These are phyloP conservation scores for Onychomys torridus DNA, from an alignment of 2,797 vertebrate species.

Conservation along the genomic window DNA sequence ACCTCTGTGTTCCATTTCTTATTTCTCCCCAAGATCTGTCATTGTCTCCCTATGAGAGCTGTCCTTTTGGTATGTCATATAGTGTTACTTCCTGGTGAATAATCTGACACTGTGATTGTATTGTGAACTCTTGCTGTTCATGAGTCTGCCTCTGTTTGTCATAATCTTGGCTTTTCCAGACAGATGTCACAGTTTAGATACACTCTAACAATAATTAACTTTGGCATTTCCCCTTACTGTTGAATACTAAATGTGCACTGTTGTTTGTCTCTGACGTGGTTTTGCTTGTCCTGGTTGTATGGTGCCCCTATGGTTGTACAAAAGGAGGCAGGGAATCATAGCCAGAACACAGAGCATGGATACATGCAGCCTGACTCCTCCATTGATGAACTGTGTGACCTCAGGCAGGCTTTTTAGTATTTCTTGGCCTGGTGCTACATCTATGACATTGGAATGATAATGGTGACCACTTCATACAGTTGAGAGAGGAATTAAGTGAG, in stretches of 20 bases:
- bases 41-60: background rate
- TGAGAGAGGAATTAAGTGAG: background rate
- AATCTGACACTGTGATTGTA: background rate
- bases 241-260: background rate
- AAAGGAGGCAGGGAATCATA: background rate
- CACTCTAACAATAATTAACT: background rate
- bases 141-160: background rate
- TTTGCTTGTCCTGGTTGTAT: no score
- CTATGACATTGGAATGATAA: background rate
- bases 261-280: background rate
- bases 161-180: constrained; percentile 43
- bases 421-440: background rate
- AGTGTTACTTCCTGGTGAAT: background rate
- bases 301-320: background rate
- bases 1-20: background rate
- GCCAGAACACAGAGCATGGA: background rate
- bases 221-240: background rate
- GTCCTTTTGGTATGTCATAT: background rate
- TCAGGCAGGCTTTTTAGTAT: background rate
- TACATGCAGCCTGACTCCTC: no score
- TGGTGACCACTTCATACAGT: background rate
- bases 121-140: background rate
- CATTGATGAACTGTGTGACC: background rate
- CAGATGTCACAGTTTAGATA: background rate
- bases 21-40: constrained; percentile 8